Evolutionary conservation across 2,113 vertebrate genomes (phyloP).

Genomic region (Chionodraco myersi): DNA sequence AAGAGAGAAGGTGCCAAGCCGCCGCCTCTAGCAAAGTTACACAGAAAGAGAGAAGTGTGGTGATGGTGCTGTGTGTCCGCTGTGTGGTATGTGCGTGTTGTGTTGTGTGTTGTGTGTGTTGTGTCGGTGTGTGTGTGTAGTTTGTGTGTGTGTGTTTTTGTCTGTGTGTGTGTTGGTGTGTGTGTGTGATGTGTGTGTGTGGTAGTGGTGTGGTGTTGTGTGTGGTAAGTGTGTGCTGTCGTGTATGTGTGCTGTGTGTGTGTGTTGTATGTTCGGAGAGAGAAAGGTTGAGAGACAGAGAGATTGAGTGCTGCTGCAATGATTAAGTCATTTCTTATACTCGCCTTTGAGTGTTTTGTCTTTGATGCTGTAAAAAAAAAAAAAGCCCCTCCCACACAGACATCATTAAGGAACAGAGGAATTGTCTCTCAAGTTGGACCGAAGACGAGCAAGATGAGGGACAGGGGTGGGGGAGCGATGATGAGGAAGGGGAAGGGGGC

Average conservation of each 20-base stretch:
- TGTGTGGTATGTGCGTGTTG: too few relatives aligned
- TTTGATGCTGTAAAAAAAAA: slow-evolving; percentile 62
- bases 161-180: slow-evolving; percentile 56
- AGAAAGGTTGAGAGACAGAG: slow-evolving; percentile 31
- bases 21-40: slow-evolving; percentile 68
- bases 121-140: slow-evolving; percentile 59
- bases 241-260: too few relatives aligned
- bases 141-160: slow-evolving; percentile 51
- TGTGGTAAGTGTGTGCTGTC: too few relatives aligned
- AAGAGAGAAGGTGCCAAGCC: slow-evolving; percentile 61
- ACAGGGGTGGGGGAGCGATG: not conserved
- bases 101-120: too few relatives aligned
- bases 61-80: slow-evolving; percentile 47
- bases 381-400: slow-evolving; percentile 71
- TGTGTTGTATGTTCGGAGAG: slow-evolving; percentile 44
- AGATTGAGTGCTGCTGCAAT: slow-evolving; percentile 58
- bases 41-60: slow-evolving; percentile 51
- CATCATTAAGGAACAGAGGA: slow-evolving; percentile 75
- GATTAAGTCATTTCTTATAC: slow-evolving; percentile 75
- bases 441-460: too few relatives aligned
- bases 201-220: too few relatives aligned
- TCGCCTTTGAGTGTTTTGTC: slow-evolving; percentile 70
- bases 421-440: slow-evolving; percentile 70
- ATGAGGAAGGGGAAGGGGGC: not conserved
- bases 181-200: slow-evolving; percentile 32